phyloP scores from a whole-genome alignment of 2,797 vertebrate species.

The Amblyraja radiata region DNA sequence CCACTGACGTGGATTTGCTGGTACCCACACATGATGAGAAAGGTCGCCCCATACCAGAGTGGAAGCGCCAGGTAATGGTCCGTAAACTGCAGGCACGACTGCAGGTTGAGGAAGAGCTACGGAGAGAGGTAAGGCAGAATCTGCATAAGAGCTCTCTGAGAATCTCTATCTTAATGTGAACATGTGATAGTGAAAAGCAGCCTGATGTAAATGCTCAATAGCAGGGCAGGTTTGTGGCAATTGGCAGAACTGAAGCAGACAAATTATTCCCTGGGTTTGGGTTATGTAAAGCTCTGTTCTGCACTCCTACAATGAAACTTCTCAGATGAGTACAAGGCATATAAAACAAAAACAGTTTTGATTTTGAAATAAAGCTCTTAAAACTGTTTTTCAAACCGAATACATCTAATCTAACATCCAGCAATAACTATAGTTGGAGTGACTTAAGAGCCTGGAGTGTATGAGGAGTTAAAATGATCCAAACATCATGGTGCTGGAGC shows the following conservation, averaged over 20 bases:
- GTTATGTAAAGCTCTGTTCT: not conserved
- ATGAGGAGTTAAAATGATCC: not conserved
- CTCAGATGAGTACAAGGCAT: not conserved
- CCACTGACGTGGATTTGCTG: conserved; percentile 73
- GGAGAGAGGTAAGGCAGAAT: conserved; percentile 56
- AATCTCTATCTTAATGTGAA: not conserved
- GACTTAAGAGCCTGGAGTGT: not conserved
- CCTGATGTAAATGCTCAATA: not conserved
- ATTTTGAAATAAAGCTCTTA: not conserved
- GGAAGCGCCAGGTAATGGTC: conserved; percentile 96
- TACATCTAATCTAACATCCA: not conserved
- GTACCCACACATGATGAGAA: conserved; percentile 85
- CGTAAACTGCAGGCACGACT: conserved; percentile 76
- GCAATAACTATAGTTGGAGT: not conserved
- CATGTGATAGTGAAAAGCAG: not conserved
- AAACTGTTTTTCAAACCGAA: not conserved
- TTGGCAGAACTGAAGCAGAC: not conserved
- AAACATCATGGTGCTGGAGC: not conserved
- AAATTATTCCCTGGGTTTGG: not conserved
- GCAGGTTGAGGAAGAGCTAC: conserved; percentile 63
- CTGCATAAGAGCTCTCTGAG: not conserved
- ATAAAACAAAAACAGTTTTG: not conserved
- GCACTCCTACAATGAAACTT: not conserved
- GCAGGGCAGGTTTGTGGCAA: not conserved
- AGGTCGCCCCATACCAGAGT: conserved; percentile 79